A percentile compares a stretch with the other conserved stretches of the same genome.
These are phyloP conservation scores for Ascaphus truei DNA, from an alignment of 2,113 vertebrate species.

Conservation along the genomic window DNA sequence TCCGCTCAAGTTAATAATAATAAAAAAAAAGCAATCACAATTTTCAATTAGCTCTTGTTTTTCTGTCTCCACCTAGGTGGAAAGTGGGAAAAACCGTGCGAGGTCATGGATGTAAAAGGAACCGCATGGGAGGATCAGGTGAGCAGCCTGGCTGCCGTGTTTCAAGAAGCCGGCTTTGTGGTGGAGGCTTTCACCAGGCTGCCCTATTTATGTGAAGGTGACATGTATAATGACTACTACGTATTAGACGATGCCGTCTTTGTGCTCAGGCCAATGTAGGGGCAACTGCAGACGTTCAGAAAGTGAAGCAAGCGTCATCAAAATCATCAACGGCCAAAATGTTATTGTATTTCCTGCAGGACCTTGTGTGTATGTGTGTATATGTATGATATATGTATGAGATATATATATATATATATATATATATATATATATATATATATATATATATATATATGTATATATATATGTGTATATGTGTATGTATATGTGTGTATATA, in stretches of 20 bases:
- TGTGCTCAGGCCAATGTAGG: conserved; percentile 76
- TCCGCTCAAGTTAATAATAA: too few relatives aligned
- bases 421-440: conserved; percentile 45
- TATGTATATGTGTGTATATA: conserved; percentile 45
- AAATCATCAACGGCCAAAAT: conserved; percentile 63
- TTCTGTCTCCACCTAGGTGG: conserved; percentile 67
- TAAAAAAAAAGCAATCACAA: too few relatives aligned
- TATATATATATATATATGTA: conserved; percentile 46
- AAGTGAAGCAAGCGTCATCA: conserved; percentile 40
- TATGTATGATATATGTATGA: too few relatives aligned
- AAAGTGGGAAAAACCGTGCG: conserved; percentile 88
- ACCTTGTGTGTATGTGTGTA: conserved; percentile 61
- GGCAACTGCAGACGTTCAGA: neutral
- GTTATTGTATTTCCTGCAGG: conserved; percentile 62
- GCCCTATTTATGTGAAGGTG: conserved; percentile 95
- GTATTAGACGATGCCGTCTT: conserved; percentile 94
- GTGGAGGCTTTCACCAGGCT: conserved; percentile 90
- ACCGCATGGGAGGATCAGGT: conserved; percentile 95
- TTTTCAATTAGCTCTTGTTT: too few relatives aligned
- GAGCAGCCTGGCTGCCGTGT: conserved; percentile 79
- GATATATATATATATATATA: conserved; percentile 43
- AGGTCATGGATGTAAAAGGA: conserved; percentile 80
- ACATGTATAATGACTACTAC: conserved; percentile 96
- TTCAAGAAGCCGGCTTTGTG: conserved; percentile 78
- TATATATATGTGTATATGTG: conserved; percentile 37